These are phyloP conservation scores for Julus scandinavius DNA, from an alignment of 2,888 invertebrate genomes.

Conservation along the genomic window DNA sequence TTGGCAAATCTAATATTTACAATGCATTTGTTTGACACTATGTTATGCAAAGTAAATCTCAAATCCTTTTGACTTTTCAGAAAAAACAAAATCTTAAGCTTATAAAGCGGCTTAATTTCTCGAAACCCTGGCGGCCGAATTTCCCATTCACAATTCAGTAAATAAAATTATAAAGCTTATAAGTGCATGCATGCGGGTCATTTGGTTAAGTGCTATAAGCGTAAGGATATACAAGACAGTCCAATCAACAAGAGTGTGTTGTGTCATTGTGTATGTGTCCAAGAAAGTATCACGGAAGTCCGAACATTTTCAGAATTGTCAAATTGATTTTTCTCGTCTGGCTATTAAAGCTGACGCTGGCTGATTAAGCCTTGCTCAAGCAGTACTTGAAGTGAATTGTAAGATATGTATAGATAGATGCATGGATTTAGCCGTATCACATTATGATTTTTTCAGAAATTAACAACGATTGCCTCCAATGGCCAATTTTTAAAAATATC, in stretches of 20 bases:
- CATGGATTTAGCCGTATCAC: too few relatives aligned
- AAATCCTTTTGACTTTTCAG: not conserved
- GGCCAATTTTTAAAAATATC: too few relatives aligned
- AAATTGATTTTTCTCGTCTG: not conserved
- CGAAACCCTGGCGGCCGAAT: not conserved
- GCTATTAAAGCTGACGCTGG: constrained; percentile 2
- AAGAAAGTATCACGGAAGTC: not conserved
- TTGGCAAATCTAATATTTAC: not conserved
- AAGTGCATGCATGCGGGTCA: not conserved
- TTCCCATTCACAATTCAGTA: not conserved
- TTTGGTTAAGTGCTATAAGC: not conserved
- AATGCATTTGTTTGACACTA: not conserved
- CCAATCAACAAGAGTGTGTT: constrained; percentile 7
- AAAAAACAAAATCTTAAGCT: not conserved
- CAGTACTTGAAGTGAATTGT: too few relatives aligned
- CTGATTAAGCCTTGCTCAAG: too few relatives aligned
- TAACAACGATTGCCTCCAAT: too few relatives aligned
- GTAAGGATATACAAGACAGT: not conserved
- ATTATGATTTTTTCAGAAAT: too few relatives aligned
- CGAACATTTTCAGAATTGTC: not conserved
- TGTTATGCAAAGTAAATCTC: not conserved
- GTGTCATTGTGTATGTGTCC: not conserved
- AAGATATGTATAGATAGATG: too few relatives aligned
- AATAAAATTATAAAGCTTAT: not conserved
- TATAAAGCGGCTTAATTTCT: not conserved